These are phyloP conservation scores for Corythornis cristatus DNA, from an alignment of 2,113 vertebrate species.

Conservation along the genomic window DNA sequence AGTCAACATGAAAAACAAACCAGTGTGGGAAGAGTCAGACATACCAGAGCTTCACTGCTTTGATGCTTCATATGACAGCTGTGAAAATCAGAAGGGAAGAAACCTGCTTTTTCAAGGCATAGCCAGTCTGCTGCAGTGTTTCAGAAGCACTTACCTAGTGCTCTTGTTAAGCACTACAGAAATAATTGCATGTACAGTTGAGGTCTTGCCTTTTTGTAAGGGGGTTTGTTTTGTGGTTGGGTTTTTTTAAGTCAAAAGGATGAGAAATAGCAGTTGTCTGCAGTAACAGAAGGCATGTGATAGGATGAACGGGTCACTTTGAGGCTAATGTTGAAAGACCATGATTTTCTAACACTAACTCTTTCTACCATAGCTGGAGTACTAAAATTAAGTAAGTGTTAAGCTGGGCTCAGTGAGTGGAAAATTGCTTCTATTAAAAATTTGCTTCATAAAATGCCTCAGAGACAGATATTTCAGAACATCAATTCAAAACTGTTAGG, in stretches of 20 bases:
- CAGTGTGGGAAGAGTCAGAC: background rate
- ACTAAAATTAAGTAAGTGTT: background rate
- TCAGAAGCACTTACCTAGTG: background rate
- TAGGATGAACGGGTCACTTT: background rate
- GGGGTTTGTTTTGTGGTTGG: too few species aligned
- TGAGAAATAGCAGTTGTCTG: background rate
- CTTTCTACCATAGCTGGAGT: background rate
- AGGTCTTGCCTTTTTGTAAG: background rate
- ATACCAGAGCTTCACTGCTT: background rate
- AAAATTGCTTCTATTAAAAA: background rate
- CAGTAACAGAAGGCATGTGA: background rate
- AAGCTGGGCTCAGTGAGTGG: background rate
- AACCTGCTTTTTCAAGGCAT: background rate
- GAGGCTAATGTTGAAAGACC: background rate
- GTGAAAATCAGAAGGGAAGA: constrained; percentile 23
- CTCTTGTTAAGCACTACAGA: background rate
- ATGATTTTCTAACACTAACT: background rate
- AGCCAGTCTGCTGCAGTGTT: background rate
- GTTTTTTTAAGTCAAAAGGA: background rate
- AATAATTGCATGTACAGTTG: background rate
- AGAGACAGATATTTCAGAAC: background rate
- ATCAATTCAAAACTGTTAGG: background rate
- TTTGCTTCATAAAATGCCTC: background rate
- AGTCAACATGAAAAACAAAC: background rate
- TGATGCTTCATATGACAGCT: background rate